A percentile compares a stretch with the other conserved stretches of the same genome.
Conservation (phyloP, 2,888 invertebrate genomes). For the Coremacera marginata region DNA sequence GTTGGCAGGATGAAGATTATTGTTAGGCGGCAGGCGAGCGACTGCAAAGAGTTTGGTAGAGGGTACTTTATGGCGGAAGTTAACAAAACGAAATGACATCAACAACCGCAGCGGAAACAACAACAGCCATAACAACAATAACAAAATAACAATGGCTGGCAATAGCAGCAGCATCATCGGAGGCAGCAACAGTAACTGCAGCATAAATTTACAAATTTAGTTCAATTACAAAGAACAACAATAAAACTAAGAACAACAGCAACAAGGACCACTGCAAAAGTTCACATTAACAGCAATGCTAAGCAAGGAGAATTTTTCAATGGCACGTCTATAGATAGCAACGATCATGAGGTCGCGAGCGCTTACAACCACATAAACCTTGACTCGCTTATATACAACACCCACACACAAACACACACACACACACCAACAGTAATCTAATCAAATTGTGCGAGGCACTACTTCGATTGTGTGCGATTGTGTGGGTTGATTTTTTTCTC, state of each 20-base stretch:
- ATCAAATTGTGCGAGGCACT: slow-evolving; percentile 20
- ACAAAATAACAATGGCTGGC: background rate
- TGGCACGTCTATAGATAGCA: background rate
- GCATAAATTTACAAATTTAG: slow-evolving; percentile 17
- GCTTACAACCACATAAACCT: background rate
- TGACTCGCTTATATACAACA: background rate
- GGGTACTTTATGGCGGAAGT: background rate
- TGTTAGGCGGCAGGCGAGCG: background rate
- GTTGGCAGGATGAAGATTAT: slow-evolving; percentile 4
- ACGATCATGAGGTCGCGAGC: background rate
- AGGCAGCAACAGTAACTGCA: background rate
- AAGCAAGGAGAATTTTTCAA: background rate
- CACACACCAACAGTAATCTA: slow-evolving; percentile 8
- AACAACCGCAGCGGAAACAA: slow-evolving; percentile 21
- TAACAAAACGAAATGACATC: slow-evolving; percentile 26
- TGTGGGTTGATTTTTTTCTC: background rate
- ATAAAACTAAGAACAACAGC: background rate
- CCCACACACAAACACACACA: background rate
- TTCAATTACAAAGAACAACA: slow-evolving; percentile 13
- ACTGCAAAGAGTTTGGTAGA: background rate
- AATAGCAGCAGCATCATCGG: background rate
- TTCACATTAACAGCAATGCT: background rate
- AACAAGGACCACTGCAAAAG: background rate
- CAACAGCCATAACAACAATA: slow-evolving; percentile 1
- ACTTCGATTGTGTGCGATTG: slow-evolving; percentile 6